Percentiles rank a stretch among this genome's conserved stretches.
These are phyloP conservation scores for Leptinotarsa peninsularis DNA, from an alignment of 2,888 invertebrate species.

Conservation along the genomic window DNA sequence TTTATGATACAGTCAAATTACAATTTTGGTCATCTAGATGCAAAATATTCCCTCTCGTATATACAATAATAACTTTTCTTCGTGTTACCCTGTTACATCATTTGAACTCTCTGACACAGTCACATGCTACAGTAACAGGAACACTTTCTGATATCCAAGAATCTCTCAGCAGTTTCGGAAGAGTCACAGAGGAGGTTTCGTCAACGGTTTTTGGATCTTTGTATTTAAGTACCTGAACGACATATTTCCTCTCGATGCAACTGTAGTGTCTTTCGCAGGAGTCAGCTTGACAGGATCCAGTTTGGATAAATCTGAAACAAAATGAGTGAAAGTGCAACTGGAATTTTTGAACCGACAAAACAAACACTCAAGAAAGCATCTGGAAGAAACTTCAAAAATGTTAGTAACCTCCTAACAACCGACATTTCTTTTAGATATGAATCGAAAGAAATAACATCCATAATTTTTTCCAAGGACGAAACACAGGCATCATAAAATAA, in stretches of 20 bases:
- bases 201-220: conserved; percentile 40
- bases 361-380: too few species aligned
- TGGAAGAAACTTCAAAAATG: too few species aligned
- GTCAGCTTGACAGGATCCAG: conserved; percentile 58
- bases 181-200: conserved; percentile 39
- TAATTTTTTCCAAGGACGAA: too few species aligned
- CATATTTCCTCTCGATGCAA: conserved; percentile 59
- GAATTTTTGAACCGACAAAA: too few species aligned
- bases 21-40: not conserved
- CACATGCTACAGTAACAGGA: conserved; percentile 63
- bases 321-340: not conserved
- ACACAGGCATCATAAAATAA: too few species aligned
- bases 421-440: too few species aligned
- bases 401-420: too few species aligned
- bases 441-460: too few species aligned
- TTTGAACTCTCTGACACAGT: conserved; percentile 54
- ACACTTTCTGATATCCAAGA: conserved; percentile 60
- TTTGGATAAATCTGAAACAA: conserved; percentile 56
- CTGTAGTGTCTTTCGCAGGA: conserved; percentile 55
- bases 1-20: too few species aligned
- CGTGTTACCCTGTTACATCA: conserved; percentile 18
- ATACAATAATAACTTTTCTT: not conserved
- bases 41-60: not conserved
- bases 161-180: conserved; percentile 59
- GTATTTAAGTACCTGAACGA: conserved; percentile 59